Conservation (phyloP, 2,797 vertebrate genomes). For the Arctocebus calabarensis region DNA sequence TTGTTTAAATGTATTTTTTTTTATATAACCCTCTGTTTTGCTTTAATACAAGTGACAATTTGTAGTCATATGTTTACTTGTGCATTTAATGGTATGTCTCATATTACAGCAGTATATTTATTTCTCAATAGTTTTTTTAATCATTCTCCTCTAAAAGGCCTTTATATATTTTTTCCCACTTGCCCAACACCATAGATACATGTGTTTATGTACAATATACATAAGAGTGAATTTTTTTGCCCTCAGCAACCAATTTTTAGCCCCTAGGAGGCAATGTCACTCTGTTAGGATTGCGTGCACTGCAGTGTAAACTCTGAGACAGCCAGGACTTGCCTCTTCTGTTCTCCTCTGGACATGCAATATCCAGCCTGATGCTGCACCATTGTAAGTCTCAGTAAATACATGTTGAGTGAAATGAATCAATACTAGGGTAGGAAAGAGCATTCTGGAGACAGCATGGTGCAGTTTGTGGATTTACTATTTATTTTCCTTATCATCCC, state of each 20-base stretch:
- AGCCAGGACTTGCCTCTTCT: neutral
- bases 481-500: neutral
- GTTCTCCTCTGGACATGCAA: neutral
- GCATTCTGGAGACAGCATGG: neutral
- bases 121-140: neutral
- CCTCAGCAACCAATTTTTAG: neutral
- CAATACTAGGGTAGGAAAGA: neutral
- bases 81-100: neutral
- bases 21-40: neutral
- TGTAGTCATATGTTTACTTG: neutral
- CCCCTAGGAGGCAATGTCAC: rapidly evolving
- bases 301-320: rapidly evolving
- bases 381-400: neutral
- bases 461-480: neutral
- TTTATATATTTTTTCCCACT: neutral
- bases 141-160: neutral
- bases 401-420: neutral
- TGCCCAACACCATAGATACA: neutral
- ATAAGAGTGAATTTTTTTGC: neutral
- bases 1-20: neutral
- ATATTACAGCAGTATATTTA: neutral
- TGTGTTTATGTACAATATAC: neutral
- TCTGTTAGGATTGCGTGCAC: rapidly evolving
- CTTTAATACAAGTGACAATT: neutral
- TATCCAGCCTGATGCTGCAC: rapidly evolving